Conservation (phyloP, 2,888 invertebrate genomes). For the Spisula solida region DNA sequence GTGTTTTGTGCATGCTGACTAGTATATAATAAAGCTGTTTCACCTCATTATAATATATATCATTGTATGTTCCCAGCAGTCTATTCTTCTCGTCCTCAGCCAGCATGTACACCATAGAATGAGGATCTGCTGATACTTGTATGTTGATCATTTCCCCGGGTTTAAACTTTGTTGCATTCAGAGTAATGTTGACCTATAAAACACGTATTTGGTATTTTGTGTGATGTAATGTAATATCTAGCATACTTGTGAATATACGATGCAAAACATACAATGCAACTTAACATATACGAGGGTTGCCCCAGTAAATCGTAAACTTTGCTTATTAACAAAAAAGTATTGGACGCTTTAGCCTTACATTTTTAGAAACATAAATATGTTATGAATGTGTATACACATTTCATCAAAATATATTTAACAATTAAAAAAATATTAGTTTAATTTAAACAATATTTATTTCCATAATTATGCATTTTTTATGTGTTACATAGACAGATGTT, state of each 20-base stretch:
- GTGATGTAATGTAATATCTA: background rate
- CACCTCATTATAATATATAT: constrained; percentile 36
- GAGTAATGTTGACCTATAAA: constrained; percentile 33
- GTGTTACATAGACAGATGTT: too few relatives aligned
- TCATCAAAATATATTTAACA: too few relatives aligned
- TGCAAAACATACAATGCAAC: too few relatives aligned
- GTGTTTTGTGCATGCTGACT: background rate
- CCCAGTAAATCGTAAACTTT: too few relatives aligned
- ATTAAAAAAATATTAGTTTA: too few relatives aligned
- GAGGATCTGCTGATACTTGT: constrained; percentile 31
- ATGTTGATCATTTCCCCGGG: constrained; percentile 21
- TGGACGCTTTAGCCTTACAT: too few relatives aligned
- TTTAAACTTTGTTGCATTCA: background rate
- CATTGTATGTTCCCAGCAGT: constrained; percentile 40
- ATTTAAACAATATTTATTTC: too few relatives aligned
- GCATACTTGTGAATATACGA: background rate
- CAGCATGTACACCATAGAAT: constrained; percentile 35
- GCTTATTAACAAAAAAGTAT: too few relatives aligned
- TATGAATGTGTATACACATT: too few relatives aligned
- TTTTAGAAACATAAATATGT: too few relatives aligned
- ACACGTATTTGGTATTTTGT: background rate
- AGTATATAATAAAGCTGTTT: background rate
- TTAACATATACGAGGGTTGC: too few relatives aligned
- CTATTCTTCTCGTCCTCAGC: constrained; percentile 41
- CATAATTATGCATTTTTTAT: too few relatives aligned